A percentile compares a stretch with the other conserved stretches of the same genome.
Conservation (phyloP, 2,797 vertebrate genomes). For the Thamnophis elegans region DNA sequence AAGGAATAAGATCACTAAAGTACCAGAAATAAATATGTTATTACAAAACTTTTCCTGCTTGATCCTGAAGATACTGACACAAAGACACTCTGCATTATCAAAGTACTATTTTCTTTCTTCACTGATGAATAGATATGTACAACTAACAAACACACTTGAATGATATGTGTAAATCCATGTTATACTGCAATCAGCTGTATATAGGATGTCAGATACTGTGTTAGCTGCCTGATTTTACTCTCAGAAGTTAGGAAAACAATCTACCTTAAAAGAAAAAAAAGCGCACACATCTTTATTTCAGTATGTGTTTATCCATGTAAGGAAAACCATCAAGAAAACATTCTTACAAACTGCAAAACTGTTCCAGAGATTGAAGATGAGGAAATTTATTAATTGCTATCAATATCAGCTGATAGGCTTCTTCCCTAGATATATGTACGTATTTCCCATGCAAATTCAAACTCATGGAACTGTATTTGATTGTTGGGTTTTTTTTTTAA, state of each 20-base stretch:
- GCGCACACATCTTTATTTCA: neutral
- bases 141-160: neutral
- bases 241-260: neutral
- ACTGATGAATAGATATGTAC: neutral
- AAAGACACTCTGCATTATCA: neutral
- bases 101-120: neutral
- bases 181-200: neutral
- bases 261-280: neutral
- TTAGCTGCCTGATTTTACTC: neutral
- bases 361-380: neutral
- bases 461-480: neutral
- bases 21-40: neutral
- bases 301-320: conserved; percentile 3
- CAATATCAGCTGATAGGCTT: neutral
- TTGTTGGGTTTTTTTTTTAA: neutral
- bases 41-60: neutral
- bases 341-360: neutral
- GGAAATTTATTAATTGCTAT: neutral
- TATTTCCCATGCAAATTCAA: neutral
- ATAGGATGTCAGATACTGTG: neutral
- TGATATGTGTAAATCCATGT: neutral
- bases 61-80: neutral
- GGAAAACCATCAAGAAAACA: neutral
- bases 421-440: neutral
- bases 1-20: neutral